Evolutionary conservation across 2,888 invertebrate genomes (phyloP), one percentile per base, ranked within the genome.

Genomic region (Platycnemis pennipes): DNA sequence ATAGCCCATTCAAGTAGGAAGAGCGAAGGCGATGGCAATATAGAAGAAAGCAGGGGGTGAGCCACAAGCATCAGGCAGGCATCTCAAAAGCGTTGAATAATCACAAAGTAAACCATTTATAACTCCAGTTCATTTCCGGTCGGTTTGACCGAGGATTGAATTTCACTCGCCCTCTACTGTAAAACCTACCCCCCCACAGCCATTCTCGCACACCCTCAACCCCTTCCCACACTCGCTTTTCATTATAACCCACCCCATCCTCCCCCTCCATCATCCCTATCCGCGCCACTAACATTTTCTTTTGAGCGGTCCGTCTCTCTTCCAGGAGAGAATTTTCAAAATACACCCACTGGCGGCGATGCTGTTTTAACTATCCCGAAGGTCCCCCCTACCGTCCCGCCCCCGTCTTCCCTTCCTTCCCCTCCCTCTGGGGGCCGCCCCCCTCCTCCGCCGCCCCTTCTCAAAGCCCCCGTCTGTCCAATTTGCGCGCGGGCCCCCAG

Each of bases 41-140:
- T 26, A 63, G 5, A n/a, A n/a, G n/a, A 22, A 26, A 16, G 26
- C 19, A 63, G 2, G 37, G 16, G 77, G 77, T 11, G 69, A 37
- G 77, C 31, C 31, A 5, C 77, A 37, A 77, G 77, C 31, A 37
- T 77, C 37, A 77, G 77, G 31, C 31, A 77, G 37, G 77, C 37
- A 77, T 31, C 37, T 77, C 77, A 37, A 77, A 37, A 77, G 77
- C 37, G 77, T 77, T 77, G 77, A 77, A 77, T 77, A 77, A 77
- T 77, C 77, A 37, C 37, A 89, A 56, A 91, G 63, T 91, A 91
- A 91, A 63, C 91, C 42, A 63, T 91, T 91, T 91, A 91, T 91
- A 63, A 69, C 56, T 91, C 91, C 77, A 77, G 26, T 91, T 91
- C 91, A 42, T 53, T 56, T 91, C 91, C 42, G 26, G 8, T 91